Evolutionary conservation across 2,113 vertebrate species (phyloP).

Genomic region (Gambusia holbrooki): DNA sequence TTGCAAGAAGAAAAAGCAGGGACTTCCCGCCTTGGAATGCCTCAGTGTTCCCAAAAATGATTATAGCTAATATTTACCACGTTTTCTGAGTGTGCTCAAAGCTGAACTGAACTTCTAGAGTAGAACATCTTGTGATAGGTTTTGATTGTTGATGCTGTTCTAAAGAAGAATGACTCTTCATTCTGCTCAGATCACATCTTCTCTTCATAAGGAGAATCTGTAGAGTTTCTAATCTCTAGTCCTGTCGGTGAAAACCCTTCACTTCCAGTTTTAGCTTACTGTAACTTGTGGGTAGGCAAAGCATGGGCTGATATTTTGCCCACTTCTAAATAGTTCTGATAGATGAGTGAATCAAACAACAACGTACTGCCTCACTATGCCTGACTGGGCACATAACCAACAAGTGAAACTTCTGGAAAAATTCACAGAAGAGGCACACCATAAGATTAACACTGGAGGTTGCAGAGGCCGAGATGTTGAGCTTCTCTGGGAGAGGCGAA

Average conservation of each 20-base stretch:
- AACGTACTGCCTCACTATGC: background rate
- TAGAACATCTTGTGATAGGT: background rate
- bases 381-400: background rate
- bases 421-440: background rate
- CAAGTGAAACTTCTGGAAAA: background rate
- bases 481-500: no score
- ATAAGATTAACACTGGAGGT: no score
- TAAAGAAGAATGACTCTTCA: background rate
- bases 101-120: background rate
- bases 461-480: no score
- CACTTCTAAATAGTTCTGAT: background rate
- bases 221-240: background rate
- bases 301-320: background rate
- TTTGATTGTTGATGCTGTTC: background rate
- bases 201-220: background rate
- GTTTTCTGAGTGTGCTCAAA: background rate
- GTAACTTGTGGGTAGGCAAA: background rate
- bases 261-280: background rate
- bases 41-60: background rate
- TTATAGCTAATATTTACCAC: constrained; percentile 2
- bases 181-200: background rate
- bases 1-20: background rate
- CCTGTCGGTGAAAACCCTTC: background rate
- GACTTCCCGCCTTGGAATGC: background rate
- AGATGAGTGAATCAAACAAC: background rate